Base-by-base conservation (phyloP, 2,888 invertebrate genomes). In the Sphaeridia pumilis region DNA sequence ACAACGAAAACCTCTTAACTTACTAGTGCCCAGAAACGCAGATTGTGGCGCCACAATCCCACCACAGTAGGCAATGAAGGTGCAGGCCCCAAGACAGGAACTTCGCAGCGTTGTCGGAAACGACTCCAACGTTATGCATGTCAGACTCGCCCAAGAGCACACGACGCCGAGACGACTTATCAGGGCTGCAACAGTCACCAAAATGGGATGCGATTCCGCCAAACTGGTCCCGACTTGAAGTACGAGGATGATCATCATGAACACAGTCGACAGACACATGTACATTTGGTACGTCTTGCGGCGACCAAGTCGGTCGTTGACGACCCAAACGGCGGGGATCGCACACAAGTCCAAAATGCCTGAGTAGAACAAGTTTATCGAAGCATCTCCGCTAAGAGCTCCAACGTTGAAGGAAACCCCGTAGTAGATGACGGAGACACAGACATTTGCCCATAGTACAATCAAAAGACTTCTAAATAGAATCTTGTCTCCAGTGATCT, bases 1-100 rank as follows among this genome's bases (percentile, higher is more conserved):
- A 14, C 31, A 31, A 10, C 31, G 14, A 31, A 31, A 31, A 10
- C 14, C 7, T 10, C 14, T 14, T 14, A 31, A 31, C 14, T 54
- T 55, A 59, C 59, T 17, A 36, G 51, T 54, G 31, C 58, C 59
- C 5, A 59, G 41, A 46, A 53, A 58, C n/a, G 58, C 57, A 49
- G 59, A 46, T 41, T 58, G 59, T 12, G 61, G 61, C 12, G 61
- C 59, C 24, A 61, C 26, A 24, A 61, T 52, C 27, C 61, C 61
- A 36, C 58, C 52, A 22, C 59, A 24, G 25, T 54, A 56, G 2
- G 56, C 58, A 14, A 56, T 55, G 21, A 57, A 51, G 10, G 53
- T 45, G 31, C 59, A 59, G 26, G 59, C 38, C 24, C 61, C 58
- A 27, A 59, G 52, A 12, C 56, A 57, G 2, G 17, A 17, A 12